Evolutionary conservation across 2,113 vertebrate genomes (phyloP), one percentile per base, ranked within the genome.

Genomic region (Mobula hypostoma): DNA sequence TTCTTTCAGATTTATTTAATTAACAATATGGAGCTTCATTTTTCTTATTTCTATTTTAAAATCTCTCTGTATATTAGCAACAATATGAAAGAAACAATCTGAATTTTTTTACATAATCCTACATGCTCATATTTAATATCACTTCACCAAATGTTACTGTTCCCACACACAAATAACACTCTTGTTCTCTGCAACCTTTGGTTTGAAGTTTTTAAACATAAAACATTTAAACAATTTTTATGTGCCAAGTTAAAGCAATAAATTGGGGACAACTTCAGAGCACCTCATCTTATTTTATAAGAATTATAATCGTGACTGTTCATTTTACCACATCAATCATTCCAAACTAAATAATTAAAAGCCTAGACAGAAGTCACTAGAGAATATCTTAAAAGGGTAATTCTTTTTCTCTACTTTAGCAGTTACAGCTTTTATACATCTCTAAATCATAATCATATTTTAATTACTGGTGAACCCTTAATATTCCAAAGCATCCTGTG

Each of bases 391-490:
- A 56, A 56, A 93, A 66, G 66, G 66, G 40, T 72, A 74, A 74
- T 48, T 27, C 72, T 72, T 74, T 93, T 74, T 93, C 21, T 74
- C 68, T 56, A 76, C 19, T 93, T 93, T 36, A 74, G 68, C 68
- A 93, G 24, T 93, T 56, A 40, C 36, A 48, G 91, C 74, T 74
- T 56, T 70, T 93, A 74, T 48, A 27, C 68, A 74, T 74, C 91
- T 48, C 66, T 93, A 56, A 76, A 93, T 93, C 91, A 74, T 72
- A 74, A 74, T 93, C 36, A 29, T 40, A 93, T 74, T 93, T 93
- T 74, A 72, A 74, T 93, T 74, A 93, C 63, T 72, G 66, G 32
- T 29, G 70, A 40, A 93, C 91, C 36, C 36, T 29, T 40, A 32
- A 32, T 32, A 93, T 72, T 74, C 7, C 14, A 74, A 56, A 93